Evolutionary conservation across 1,140 invertebrate species (phyloP).

Genomic region (Zaprionus davidi): DNA sequence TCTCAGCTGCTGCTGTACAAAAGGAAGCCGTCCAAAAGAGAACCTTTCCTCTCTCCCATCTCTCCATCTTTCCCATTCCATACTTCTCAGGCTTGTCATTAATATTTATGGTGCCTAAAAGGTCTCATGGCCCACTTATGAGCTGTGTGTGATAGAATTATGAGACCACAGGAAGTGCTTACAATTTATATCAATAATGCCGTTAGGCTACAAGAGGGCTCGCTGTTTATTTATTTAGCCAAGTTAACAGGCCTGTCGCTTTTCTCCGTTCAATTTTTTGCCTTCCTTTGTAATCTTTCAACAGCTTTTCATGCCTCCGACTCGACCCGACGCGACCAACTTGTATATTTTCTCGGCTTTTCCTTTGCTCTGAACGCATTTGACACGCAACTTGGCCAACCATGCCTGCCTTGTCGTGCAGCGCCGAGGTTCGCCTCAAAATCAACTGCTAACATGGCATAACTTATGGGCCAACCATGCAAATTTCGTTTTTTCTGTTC

Average conservation of each 20-base stretch:
- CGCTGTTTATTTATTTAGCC: slow-evolving; percentile 41
- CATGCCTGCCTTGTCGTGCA: slow-evolving; percentile 18
- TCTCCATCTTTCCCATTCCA: neutral
- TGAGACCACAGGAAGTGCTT: slow-evolving; percentile 51
- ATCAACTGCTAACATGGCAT: slow-evolving; percentile 83
- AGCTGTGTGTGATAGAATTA: slow-evolving; percentile 21
- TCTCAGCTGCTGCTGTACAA: slow-evolving; percentile 64
- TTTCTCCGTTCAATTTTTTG: slow-evolving; percentile 13
- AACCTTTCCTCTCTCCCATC: neutral
- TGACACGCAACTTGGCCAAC: slow-evolving; percentile 66
- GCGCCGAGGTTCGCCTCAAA: slow-evolving; percentile 49
- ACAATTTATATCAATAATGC: slow-evolving; percentile 77
- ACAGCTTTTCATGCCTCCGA: slow-evolving; percentile 40
- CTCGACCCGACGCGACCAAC: slow-evolving; percentile 13
- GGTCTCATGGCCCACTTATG: slow-evolving; percentile 32
- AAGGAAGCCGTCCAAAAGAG: slow-evolving; percentile 20
- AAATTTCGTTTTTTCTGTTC: slow-evolving; percentile 44
- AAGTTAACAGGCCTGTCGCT: slow-evolving; percentile 43
- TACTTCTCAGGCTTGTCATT: slow-evolving; percentile 40
- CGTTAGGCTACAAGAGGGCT: slow-evolving; percentile 36
- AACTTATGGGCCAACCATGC: slow-evolving; percentile 73
- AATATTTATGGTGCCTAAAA: slow-evolving; percentile 73
- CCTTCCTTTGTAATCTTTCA: slow-evolving; percentile 65
- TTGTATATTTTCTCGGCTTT: slow-evolving; percentile 23
- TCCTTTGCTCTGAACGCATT: slow-evolving; percentile 49